Evolutionary conservation across 1,140 invertebrate species (phyloP).

Genomic region (Cotesia chilonis): DNA sequence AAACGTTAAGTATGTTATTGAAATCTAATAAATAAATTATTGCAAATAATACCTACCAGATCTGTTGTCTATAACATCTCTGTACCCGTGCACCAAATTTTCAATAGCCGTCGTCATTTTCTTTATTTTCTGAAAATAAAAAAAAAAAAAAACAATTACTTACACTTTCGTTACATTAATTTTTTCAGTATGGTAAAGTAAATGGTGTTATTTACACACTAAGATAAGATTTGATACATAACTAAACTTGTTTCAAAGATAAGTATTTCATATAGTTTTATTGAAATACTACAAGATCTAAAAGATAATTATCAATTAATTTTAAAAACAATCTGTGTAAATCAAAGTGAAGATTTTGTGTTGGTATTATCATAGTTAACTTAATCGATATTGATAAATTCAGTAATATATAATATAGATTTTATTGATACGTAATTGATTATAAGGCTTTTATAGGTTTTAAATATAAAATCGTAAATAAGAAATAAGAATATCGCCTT

Average conservation of each 20-base stretch:
- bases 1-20: too few species aligned
- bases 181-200: not conserved
- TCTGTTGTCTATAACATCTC: slow-evolving; percentile 81
- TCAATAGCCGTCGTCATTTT: slow-evolving; percentile 74
- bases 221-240: too few species aligned
- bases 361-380: slow-evolving; percentile 32
- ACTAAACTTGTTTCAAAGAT: too few species aligned
- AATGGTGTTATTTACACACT: too few species aligned
- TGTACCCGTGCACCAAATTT: slow-evolving; percentile 76
- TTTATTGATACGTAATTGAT: slow-evolving; percentile 12
- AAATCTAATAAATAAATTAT: too few species aligned
- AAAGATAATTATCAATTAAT: not conserved
- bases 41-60: slow-evolving; percentile 72
- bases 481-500: slow-evolving; percentile 28
- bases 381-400: slow-evolving; percentile 38
- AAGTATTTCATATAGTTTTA: too few species aligned
- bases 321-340: not conserved
- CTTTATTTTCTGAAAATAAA: slow-evolving; percentile 67
- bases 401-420: not conserved
- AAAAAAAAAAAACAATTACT: slow-evolving; percentile 39
- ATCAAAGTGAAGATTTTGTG: not conserved
- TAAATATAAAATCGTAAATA: not conserved
- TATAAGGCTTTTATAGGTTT: slow-evolving; percentile 4
- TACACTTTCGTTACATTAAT: not conserved
- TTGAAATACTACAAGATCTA: too few species aligned